A percentile compares a stretch with the other conserved stretches of the same genome.
These are phyloP conservation scores for Betta splendens DNA, from an alignment of 2,797 vertebrate species.

Conservation along the genomic window DNA sequence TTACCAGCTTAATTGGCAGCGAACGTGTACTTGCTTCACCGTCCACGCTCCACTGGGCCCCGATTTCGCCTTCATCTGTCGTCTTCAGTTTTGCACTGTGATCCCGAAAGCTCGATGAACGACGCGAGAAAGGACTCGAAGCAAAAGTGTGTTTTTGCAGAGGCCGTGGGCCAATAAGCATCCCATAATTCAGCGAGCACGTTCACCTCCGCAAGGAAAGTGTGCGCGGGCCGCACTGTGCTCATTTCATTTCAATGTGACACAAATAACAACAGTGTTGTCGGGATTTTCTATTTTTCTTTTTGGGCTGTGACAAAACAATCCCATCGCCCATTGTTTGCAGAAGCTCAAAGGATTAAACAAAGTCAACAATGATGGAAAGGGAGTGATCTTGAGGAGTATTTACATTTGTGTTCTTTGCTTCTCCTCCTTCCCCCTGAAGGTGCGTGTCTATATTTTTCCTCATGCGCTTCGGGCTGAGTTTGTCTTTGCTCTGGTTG, in stretches of 20 bases:
- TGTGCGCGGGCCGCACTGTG: not conserved
- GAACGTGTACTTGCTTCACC: too few relatives aligned
- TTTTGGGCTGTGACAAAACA: conserved; percentile 24
- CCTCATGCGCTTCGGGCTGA: conserved; percentile 36
- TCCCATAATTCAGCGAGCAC: not conserved
- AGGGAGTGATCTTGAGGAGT: conserved; percentile 52
- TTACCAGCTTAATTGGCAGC: too few relatives aligned
- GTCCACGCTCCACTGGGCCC: too few relatives aligned
- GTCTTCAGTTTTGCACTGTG: not conserved
- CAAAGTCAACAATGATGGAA: conserved; percentile 64
- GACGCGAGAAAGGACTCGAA: conserved; percentile 3
- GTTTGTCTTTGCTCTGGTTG: conserved; percentile 57
- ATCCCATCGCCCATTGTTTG: conserved; percentile 58
- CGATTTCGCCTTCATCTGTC: too few relatives aligned
- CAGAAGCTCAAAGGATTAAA: conserved; percentile 65
- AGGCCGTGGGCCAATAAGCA: conserved; percentile 17
- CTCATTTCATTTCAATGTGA: conserved; percentile 25
- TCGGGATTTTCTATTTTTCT: conserved; percentile 30
- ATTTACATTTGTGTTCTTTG: conserved; percentile 59
- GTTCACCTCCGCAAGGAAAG: not conserved
- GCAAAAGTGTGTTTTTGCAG: not conserved
- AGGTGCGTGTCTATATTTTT: conserved; percentile 28
- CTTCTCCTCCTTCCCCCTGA: conserved; percentile 25
- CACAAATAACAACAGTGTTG: conserved; percentile 41
- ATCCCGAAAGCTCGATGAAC: not conserved